Base-by-base conservation (phyloP, 2,113 vertebrate species). In the Erythrocercus mccallii region DNA sequence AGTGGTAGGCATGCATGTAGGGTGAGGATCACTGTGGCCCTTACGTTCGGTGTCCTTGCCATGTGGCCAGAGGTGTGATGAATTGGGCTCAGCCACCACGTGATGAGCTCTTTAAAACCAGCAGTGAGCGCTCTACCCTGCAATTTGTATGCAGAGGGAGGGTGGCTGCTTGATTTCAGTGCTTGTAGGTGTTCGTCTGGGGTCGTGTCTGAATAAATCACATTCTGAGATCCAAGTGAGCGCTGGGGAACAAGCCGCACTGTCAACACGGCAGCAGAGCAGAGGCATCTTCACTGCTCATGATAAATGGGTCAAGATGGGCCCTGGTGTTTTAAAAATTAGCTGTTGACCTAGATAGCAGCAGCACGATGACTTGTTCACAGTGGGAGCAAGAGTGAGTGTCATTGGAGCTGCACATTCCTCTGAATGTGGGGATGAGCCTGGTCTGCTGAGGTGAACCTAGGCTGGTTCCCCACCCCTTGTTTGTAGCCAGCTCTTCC, bases 301-400 rank as follows among this genome's bases (percentile, higher is more conserved):
- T 61, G 64, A 81, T 95, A 96, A 96, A 77, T 96, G 88, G 92
- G 94, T 93, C 94, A 94, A 17, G 92, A 95, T 82, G 79, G 87
- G 94, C 81, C 87, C 90, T 3, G 2, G 74, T 82, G 90, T 86
- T 91, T 90, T 82, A 94, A 88, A 95, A 95, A 94, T 90, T 80
- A 91, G 82, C 93, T 92, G 87, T 78, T 96, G 93, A 77, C 94
- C 94, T 90, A 96, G 81, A 96, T 95, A 96, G 81, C 15, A 28
- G 12, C 60, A 73, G 68, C 4, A 4, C 4, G 5, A 57, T 68
- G 57, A 40, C 70, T 94, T 48, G 84, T 62, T 80, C 8, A 1
- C 66, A 23, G 81, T 17, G 40, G 71, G 92, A 86, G 16, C 50
- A 31, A 4, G 33, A 90, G 66, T 0, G 28, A 94, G 71, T 0